Conservation (phyloP, 1,140 invertebrate genomes). For the Planococcus citri region DNA sequence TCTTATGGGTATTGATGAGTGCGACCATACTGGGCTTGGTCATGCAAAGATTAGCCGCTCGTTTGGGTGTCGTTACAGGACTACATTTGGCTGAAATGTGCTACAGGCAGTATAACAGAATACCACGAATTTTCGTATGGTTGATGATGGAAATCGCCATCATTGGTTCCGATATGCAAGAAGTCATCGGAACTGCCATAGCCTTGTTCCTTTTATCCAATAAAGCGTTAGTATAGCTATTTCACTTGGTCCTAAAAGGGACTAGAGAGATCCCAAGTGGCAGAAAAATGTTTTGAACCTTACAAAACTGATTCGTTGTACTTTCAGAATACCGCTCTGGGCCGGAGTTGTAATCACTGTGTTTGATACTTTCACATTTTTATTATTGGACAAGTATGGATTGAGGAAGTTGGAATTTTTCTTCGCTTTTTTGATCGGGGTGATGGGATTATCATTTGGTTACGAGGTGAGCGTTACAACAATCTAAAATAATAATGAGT, state of each 20-base stretch:
- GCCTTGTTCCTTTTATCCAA: slow-evolving; percentile 79
- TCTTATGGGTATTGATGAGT: slow-evolving; percentile 79
- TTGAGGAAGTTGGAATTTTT: slow-evolving; percentile 77
- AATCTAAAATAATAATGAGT: neutral
- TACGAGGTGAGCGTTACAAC: slow-evolving; percentile 75
- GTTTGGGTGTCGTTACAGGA: slow-evolving; percentile 74
- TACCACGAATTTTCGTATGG: slow-evolving; percentile 69
- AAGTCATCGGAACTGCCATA: slow-evolving; percentile 83
- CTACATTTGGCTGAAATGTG: slow-evolving; percentile 72
- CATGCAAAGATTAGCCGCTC: slow-evolving; percentile 71
- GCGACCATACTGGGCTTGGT: slow-evolving; percentile 74
- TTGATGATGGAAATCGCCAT: slow-evolving; percentile 92
- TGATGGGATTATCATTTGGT: slow-evolving; percentile 83
- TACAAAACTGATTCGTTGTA: too few species aligned
- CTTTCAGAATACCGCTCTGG: slow-evolving; percentile 67
- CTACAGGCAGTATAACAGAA: slow-evolving; percentile 60
- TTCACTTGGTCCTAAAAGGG: too few species aligned
- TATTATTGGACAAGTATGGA: slow-evolving; percentile 83
- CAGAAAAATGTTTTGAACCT: too few species aligned
- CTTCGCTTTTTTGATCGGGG: slow-evolving; percentile 68
- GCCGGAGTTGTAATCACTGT: slow-evolving; percentile 81
- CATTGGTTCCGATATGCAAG: slow-evolving; percentile 88
- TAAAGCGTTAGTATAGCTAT: slow-evolving; percentile 50
- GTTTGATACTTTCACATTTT: slow-evolving; percentile 84
- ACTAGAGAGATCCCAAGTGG: too few species aligned